These are phyloP conservation scores for Vanessa cardui DNA, from an alignment of 2,888 invertebrate genomes.

Conservation along the genomic window DNA sequence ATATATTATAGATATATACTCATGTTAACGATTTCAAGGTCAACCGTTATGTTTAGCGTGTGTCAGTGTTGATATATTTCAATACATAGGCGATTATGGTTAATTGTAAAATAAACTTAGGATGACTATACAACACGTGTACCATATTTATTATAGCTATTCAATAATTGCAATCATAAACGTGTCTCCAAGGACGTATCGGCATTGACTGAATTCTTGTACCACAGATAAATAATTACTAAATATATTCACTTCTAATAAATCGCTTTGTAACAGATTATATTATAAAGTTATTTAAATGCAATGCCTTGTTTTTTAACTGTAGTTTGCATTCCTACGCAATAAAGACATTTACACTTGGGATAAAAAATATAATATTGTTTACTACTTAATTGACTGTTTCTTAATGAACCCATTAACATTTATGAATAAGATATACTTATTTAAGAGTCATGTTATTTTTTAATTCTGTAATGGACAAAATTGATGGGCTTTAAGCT, in stretches of 20 bases:
- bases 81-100: conserved; percentile 13
- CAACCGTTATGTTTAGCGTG: neutral
- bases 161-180: conserved; percentile 39
- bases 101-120: conserved; percentile 28
- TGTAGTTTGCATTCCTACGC: no score
- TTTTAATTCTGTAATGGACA: no score
- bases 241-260: neutral
- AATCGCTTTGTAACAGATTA: neutral
- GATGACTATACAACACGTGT: conserved; percentile 36
- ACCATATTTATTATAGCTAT: conserved; percentile 37
- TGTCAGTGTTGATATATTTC: neutral
- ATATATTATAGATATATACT: neutral
- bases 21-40: conserved; percentile 1
- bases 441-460: no score
- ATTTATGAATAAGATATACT: no score
- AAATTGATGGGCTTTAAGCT: no score
- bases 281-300: neutral
- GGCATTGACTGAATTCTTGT: conserved; percentile 25
- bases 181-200: conserved; percentile 33
- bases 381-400: no score
- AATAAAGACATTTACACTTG: no score
- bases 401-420: no score
- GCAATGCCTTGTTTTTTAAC: no score
- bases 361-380: no score
- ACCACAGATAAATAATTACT: conserved; percentile 8